Conservation (phyloP, 2,797 vertebrate genomes). For the Acanthornis magna region DNA sequence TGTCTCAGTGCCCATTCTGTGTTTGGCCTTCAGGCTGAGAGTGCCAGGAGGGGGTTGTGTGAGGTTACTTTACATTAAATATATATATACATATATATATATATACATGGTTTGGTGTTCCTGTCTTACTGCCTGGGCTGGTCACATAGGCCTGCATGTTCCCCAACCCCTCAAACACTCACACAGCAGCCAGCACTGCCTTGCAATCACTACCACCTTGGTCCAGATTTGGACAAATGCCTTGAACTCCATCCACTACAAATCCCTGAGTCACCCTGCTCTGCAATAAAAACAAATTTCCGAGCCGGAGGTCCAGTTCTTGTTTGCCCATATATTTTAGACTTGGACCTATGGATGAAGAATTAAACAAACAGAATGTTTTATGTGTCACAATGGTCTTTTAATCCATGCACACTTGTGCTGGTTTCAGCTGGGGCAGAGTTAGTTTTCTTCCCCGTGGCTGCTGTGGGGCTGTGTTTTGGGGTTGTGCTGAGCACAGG, state of each 20-base stretch:
- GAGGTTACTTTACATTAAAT: constrained; percentile 1
- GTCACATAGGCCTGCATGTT: neutral
- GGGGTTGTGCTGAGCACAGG: neutral
- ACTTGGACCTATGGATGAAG: neutral
- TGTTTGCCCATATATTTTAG: neutral
- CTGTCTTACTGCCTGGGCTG: neutral
- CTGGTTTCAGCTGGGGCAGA: neutral
- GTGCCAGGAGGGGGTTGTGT: neutral
- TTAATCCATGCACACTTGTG: neutral
- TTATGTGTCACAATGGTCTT: neutral
- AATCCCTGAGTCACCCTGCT: constrained; percentile 24
- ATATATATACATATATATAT: rapidly evolving
- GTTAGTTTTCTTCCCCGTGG: neutral
- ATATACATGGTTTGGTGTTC: rapidly evolving
- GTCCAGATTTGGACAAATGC: neutral
- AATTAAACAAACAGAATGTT: neutral
- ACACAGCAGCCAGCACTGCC: neutral
- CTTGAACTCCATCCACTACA: constrained; percentile 10
- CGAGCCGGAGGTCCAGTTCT: neutral
- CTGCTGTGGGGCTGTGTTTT: neutral
- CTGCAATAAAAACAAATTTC: constrained; percentile 19
- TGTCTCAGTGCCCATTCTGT: neutral
- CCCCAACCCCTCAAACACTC: neutral
- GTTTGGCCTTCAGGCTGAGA: neutral
- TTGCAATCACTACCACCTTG: neutral